These are phyloP conservation scores for Entomobrya proxima DNA, from an alignment of 2,888 invertebrate genomes.

Conservation along the genomic window DNA sequence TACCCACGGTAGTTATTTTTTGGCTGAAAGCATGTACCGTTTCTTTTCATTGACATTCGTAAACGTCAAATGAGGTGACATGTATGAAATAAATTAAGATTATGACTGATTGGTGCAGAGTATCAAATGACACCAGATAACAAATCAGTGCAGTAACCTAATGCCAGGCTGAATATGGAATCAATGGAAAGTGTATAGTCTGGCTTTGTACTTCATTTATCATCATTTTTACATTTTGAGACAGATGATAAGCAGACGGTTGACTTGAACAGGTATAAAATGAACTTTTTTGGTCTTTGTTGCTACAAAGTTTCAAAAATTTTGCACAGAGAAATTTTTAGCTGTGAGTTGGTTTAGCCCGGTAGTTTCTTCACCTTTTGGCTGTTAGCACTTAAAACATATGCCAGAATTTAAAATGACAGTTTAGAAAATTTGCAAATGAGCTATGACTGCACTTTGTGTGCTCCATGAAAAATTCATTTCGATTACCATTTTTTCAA, in stretches of 20 bases:
- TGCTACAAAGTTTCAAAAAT: background rate
- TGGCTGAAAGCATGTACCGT: no score
- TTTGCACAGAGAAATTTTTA: background rate
- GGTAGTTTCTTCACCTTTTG: no score
- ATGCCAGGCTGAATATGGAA: background rate
- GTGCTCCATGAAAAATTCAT: no score
- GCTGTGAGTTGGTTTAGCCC: no score
- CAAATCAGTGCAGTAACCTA: background rate
- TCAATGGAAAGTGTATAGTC: background rate
- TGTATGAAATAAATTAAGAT: background rate
- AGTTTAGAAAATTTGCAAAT: no score
- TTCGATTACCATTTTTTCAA: no score
- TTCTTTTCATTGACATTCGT: background rate
- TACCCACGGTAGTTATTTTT: no score
- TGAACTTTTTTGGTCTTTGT: background rate
- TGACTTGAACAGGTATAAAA: background rate
- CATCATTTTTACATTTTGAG: background rate
- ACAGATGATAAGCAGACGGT: conserved; percentile 13
- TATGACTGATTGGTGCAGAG: background rate
- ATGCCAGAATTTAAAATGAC: no score
- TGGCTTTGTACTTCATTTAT: background rate
- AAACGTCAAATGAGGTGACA: background rate
- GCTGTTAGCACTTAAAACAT: no score
- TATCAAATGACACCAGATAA: background rate
- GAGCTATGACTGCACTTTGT: no score